Conservation (phyloP, 2,113 vertebrate genomes). For the Dromaius novaehollandiae region DNA sequence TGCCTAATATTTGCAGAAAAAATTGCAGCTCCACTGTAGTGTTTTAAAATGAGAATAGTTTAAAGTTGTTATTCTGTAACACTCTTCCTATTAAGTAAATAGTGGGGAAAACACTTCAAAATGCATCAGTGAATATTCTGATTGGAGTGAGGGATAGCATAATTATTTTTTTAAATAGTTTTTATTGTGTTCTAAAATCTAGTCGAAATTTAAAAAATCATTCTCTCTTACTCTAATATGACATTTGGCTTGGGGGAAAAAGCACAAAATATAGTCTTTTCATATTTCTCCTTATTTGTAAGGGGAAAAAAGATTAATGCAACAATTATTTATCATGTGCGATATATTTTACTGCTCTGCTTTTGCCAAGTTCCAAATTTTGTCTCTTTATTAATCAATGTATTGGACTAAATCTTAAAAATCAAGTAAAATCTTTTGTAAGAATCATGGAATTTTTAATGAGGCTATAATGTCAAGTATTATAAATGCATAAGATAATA, state of each 20-base stretch:
- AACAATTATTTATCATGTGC: background rate
- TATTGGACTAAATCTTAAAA: background rate
- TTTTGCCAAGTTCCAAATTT: background rate
- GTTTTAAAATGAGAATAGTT: background rate
- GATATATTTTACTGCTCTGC: rapidly evolving
- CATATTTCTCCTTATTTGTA: background rate
- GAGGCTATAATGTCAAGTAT: background rate
- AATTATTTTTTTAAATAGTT: background rate
- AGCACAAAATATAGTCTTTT: background rate
- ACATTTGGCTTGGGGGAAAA: background rate
- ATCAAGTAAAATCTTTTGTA: background rate
- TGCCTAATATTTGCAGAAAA: background rate
- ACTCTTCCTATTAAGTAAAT: background rate
- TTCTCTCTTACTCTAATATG: background rate
- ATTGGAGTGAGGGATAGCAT: background rate
- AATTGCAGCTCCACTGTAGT: background rate
- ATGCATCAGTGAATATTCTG: background rate
- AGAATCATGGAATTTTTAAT: background rate
- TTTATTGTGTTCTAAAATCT: background rate
- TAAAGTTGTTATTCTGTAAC: background rate
- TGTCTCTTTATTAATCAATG: background rate
- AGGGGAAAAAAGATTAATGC: background rate
- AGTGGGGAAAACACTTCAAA: background rate
- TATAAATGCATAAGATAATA: background rate
- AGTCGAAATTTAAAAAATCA: background rate